Conservation (phyloP, 2,888 invertebrate species). For the Catocala fraxini region DNA sequence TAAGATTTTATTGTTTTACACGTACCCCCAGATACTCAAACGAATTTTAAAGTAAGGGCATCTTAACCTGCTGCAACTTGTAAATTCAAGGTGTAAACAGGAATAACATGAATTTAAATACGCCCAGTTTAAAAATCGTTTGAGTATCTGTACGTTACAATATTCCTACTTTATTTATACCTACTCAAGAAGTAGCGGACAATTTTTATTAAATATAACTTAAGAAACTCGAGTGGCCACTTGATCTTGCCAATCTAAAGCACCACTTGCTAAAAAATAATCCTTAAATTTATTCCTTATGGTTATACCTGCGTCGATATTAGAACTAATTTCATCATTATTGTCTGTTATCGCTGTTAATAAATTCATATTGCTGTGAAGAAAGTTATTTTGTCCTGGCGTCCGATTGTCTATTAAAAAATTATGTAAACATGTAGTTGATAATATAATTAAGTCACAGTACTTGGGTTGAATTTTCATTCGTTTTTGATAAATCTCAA, state of each 20-base stretch:
- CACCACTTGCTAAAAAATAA: conserved; percentile 22
- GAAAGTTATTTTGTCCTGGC: conserved; percentile 12
- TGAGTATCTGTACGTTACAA: conserved; percentile 21
- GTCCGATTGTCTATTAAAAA: conserved; percentile 16
- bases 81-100: conserved; percentile 19
- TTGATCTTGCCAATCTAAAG: conserved; percentile 23
- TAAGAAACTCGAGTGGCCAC: conserved; percentile 24
- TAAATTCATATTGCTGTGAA: conserved; percentile 19
- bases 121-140: conserved; percentile 14
- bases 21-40: conserved; percentile 13
- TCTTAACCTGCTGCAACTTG: conserved; percentile 18
- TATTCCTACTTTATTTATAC: conserved; percentile 10
- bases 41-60: conserved; percentile 16
- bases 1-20: conserved; percentile 20
- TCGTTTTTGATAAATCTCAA: conserved; percentile 20
- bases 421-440: conserved; percentile 20
- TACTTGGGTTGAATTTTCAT: conserved; percentile 21
- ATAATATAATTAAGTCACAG: conserved; percentile 20
- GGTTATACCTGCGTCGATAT: conserved; percentile 24
- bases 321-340: conserved; percentile 18
- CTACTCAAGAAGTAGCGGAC: conserved; percentile 21
- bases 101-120: conserved; percentile 20
- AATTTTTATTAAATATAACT: conserved; percentile 24
- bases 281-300: conserved; percentile 21
- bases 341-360: conserved; percentile 24